A percentile compares a stretch with the other conserved stretches of the same genome.
These are phyloP conservation scores for Lacerta viridis DNA, from an alignment of 2,797 vertebrate species.

Conservation along the genomic window DNA sequence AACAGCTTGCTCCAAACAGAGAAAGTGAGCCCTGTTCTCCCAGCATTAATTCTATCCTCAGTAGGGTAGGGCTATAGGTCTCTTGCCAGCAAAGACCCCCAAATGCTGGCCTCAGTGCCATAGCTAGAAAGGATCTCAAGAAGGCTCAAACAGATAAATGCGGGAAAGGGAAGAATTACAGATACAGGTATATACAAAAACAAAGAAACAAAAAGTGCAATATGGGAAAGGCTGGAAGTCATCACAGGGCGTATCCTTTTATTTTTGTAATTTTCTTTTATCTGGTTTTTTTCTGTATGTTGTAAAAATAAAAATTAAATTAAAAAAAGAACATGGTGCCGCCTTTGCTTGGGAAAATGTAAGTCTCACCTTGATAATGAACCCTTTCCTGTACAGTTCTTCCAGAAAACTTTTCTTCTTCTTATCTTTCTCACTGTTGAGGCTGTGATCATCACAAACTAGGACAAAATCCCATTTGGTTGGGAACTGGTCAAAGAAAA, in stretches of 20 bases:
- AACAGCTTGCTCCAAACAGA: too few species aligned
- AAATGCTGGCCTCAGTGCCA: too few species aligned
- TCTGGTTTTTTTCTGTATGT: too few species aligned
- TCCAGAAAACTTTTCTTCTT: conserved; percentile 85
- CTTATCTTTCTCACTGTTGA: conserved; percentile 43
- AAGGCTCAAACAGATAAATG: too few species aligned
- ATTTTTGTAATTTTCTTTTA: too few species aligned
- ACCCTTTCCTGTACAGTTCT: conserved; percentile 83
- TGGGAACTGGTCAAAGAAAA: conserved; percentile 55
- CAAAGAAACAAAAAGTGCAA: too few species aligned
- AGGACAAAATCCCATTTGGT: conserved; percentile 87
- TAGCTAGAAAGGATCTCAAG: not conserved
- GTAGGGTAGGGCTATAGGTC: not conserved
- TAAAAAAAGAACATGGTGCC: not conserved
- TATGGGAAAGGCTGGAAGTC: too few species aligned
- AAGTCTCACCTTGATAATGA: conserved; percentile 84
- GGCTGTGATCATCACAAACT: conserved; percentile 80
- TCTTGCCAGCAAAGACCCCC: not conserved
- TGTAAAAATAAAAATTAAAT: too few species aligned
- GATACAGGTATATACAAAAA: too few species aligned
- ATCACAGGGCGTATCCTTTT: too few species aligned
- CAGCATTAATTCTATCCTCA: not conserved
- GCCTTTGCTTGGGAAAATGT: not conserved
- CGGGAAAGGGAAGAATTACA: too few species aligned
- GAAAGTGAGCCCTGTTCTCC: too few species aligned